These are phyloP conservation scores for Astyanax mexicanus DNA, from an alignment of 2,797 vertebrate genomes.

Conservation along the genomic window DNA sequence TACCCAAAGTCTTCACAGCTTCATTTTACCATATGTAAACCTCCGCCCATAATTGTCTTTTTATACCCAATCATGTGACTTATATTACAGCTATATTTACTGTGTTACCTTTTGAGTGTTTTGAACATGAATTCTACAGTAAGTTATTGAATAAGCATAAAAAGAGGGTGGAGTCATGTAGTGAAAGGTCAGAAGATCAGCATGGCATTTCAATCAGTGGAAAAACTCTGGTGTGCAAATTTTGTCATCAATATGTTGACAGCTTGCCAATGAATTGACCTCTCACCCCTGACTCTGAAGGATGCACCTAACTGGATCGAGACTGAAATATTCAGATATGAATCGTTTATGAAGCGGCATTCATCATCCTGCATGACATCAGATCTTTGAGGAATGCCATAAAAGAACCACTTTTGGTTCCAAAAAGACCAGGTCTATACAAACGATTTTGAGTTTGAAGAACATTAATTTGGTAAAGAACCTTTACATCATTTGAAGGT, in stretches of 20 bases:
- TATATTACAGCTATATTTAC: too few species aligned
- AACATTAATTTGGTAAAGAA: too few species aligned
- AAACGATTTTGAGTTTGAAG: too few species aligned
- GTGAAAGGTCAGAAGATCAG: conserved; percentile 45
- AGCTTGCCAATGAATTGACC: conserved; percentile 67
- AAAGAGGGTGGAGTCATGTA: conserved; percentile 40
- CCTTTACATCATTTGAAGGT: too few species aligned
- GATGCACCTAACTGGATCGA: conserved; percentile 60
- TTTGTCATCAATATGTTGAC: conserved; percentile 62
- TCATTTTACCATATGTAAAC: too few species aligned
- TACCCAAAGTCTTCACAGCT: too few species aligned
- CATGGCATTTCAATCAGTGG: conserved; percentile 51
- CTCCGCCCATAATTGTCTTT: too few species aligned
- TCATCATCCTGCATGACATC: conserved; percentile 16
- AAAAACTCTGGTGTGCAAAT: conserved; percentile 51
- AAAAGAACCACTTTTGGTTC: too few species aligned
- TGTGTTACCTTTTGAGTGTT: background rate
- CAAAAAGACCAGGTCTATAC: too few species aligned
- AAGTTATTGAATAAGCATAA: conserved; percentile 32
- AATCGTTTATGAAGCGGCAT: conserved; percentile 57
- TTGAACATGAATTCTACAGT: background rate
- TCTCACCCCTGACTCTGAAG: conserved; percentile 66
- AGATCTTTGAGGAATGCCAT: background rate
- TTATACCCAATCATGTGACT: too few species aligned
- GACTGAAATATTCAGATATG: conserved; percentile 63